phyloP scores from a whole-genome alignment of 2,888 invertebrate species.

The Agonum fuliginosum region DNA sequence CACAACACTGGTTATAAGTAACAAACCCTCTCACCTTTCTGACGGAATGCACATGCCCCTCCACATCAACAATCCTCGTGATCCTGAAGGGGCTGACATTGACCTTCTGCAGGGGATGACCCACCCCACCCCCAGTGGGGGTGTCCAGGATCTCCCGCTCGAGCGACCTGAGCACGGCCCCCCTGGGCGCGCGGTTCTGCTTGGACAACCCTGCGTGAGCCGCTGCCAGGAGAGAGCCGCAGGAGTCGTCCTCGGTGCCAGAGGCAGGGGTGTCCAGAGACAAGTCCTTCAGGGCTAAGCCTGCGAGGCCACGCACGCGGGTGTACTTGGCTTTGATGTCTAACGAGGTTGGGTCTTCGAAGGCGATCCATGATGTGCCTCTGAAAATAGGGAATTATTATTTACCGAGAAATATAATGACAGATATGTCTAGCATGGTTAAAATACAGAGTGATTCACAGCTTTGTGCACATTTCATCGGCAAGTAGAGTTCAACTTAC shows the following conservation, averaged over 20 bases:
- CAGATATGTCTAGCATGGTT: no score
- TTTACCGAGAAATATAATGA: neutral
- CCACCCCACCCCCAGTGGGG: conserved; percentile 63
- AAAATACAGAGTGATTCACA: no score
- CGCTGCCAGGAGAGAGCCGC: conserved; percentile 73
- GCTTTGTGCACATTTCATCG: neutral
- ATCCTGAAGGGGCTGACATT: conserved; percentile 84
- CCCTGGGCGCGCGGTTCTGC: conserved; percentile 79
- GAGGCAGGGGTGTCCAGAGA: conserved; percentile 65
- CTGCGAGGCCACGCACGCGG: conserved; percentile 82
- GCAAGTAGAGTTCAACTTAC: neutral
- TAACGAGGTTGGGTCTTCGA: conserved; percentile 83
- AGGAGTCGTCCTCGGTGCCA: conserved; percentile 69
- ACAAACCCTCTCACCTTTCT: conserved; percentile 80
- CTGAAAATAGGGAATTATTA: conserved; percentile 68
- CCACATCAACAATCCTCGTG: conserved; percentile 82
- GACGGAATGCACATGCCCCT: conserved; percentile 82
- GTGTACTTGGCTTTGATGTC: conserved; percentile 87
- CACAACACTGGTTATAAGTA: no score
- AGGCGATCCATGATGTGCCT: conserved; percentile 83
- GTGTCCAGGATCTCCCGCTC: conserved; percentile 79
- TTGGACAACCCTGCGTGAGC: conserved; percentile 76
- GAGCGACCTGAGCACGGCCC: conserved; percentile 78
- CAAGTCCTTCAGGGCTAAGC: conserved; percentile 79
- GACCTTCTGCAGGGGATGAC: conserved; percentile 75